A percentile compares a stretch with the other conserved stretches of the same genome.
phyloP scores from a whole-genome alignment of 2,888 invertebrate species.

The Teleogryllus oceanicus region DNA sequence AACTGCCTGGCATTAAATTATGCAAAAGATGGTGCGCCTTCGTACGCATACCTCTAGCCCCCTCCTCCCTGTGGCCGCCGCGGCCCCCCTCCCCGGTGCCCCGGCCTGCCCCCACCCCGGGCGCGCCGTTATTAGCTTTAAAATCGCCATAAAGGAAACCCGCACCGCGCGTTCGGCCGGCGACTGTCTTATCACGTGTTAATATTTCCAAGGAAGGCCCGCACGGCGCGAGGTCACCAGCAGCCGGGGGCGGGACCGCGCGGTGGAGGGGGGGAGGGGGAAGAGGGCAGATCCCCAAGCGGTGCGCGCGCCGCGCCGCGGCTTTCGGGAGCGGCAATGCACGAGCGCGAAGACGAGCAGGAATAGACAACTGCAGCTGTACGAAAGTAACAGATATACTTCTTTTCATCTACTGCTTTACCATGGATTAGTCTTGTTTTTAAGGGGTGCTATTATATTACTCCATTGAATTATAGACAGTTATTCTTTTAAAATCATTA shows the following conservation, averaged over 20 bases:
- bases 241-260: too few relatives aligned
- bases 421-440: too few relatives aligned
- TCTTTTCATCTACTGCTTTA: too few relatives aligned
- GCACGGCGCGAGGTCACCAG: too few relatives aligned
- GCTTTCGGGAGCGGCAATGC: too few relatives aligned
- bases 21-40: neutral
- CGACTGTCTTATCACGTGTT: neutral
- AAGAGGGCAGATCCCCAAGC: neutral
- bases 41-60: neutral
- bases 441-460: too few relatives aligned
- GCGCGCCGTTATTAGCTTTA: neutral
- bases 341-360: too few relatives aligned
- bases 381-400: too few relatives aligned
- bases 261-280: neutral
- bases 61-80: neutral
- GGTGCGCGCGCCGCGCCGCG: too few relatives aligned
- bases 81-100: neutral
- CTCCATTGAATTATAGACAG: too few relatives aligned
- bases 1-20: conserved; percentile 18
- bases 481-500: too few relatives aligned
- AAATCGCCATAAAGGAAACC: neutral
- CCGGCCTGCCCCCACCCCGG: neutral
- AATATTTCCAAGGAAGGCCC: neutral
- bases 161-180: neutral
- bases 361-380: too few relatives aligned